Percentiles rank a stretch among this genome's conserved stretches.
Conservation (phyloP, 2,797 vertebrate genomes). For the Gouania willdenowi region DNA sequence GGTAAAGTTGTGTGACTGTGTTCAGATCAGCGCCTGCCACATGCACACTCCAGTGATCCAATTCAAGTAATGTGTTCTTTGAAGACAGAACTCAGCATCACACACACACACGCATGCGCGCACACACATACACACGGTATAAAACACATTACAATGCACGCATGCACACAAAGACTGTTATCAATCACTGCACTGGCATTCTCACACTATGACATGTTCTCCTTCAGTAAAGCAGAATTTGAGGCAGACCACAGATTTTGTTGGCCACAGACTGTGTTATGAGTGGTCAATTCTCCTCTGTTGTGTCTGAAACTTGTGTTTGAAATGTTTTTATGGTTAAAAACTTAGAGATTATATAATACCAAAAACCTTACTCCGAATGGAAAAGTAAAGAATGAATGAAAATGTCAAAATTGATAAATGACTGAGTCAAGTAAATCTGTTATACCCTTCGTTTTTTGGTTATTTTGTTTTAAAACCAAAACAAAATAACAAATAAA, state of each 20-base stretch:
- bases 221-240: constrained; percentile 56
- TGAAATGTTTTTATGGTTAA: too few species aligned
- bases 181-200: constrained; percentile 57
- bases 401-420: too few species aligned
- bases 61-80: constrained; percentile 59
- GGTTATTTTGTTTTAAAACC: too few species aligned
- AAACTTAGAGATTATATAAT: too few species aligned
- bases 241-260: constrained; percentile 48
- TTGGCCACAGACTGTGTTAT: constrained; percentile 26
- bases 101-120: not conserved
- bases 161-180: constrained; percentile 20
- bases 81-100: constrained; percentile 25
- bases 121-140: not conserved
- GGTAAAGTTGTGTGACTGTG: constrained; percentile 58
- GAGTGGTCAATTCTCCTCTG: too few species aligned
- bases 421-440: too few species aligned
- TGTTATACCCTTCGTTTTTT: too few species aligned
- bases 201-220: constrained; percentile 35
- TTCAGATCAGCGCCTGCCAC: constrained; percentile 57
- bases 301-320: too few species aligned
- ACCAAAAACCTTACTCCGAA: too few species aligned
- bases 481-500: too few species aligned
- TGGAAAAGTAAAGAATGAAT: too few species aligned
- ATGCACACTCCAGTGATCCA: constrained; percentile 53
- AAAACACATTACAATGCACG: constrained; percentile 2